Evolutionary conservation across 1,140 invertebrate genomes (phyloP), one percentile per base, ranked within the genome.

Genomic region (Hyposmocoma kahamanoa): DNA sequence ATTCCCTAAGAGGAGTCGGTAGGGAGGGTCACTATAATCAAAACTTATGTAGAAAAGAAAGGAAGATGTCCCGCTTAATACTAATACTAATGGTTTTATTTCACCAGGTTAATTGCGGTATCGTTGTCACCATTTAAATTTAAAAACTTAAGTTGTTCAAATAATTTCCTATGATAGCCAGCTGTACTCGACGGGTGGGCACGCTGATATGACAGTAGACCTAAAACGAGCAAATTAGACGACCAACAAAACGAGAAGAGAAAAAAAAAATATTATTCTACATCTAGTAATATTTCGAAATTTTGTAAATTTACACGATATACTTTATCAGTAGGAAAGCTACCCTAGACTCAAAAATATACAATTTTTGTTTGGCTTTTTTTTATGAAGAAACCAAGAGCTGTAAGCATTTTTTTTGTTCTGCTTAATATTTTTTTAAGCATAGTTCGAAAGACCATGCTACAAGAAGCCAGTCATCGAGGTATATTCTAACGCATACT

Each of bases 111-210:
- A n/a, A n/a, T n/a, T n/a, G n/a, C n/a, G n/a, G n/a, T n/a, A 30
- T 49, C 32, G 21, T 49, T 24, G 21, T 39, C 32, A 42, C n/a
- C 11, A 11, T 20, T 30, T 28, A 49, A 49, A 42, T 49, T 49
- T 3, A 49, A n/a, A 21, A n/a, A 49, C 32, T 42, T 41, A 13
- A 6, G 20, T 5, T 39, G 22, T 42, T 49, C 47, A 4, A 49
- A 26, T 21, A 5, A 3, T 13, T 49, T 49, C 1, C 38, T 49
- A 20, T 49, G 32, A n/a, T 2, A 49, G 18, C 28, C 36, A 32
- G 2, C 47, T 39, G 19, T 49, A 49, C 20, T 49, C 38, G n/a
- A 49, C 15, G 5, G 47, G 22, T 11, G 22, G 38, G 20, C 47
- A 49, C 1, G 47, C 47, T 17, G 47, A 49, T 11, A n/a, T n/a